phyloP scores from a whole-genome alignment of 2,888 invertebrate species.

The Mechanitis messenoides region DNA sequence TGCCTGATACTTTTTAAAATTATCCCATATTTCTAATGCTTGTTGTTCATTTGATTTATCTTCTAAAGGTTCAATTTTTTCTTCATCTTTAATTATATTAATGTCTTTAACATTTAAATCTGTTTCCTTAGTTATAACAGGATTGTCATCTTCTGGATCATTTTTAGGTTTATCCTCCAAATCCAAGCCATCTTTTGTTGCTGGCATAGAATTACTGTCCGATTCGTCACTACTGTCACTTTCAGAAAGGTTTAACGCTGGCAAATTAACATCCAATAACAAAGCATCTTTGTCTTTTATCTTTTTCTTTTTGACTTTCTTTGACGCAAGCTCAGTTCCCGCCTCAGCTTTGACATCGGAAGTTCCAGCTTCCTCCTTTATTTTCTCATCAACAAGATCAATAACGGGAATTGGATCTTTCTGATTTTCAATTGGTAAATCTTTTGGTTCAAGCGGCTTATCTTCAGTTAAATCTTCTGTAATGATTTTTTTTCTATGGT shows the following conservation, averaged over 20 bases:
- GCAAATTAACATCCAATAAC: slow-evolving; percentile 78
- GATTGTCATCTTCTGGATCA: slow-evolving; percentile 38
- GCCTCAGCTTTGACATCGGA: slow-evolving; percentile 52
- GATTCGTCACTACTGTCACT: slow-evolving; percentile 87
- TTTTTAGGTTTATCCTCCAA: slow-evolving; percentile 32
- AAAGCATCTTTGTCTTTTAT: slow-evolving; percentile 67
- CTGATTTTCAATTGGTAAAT: slow-evolving; percentile 44
- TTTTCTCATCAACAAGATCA: slow-evolving; percentile 59
- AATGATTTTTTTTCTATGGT: slow-evolving; percentile 71
- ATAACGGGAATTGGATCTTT: slow-evolving; percentile 56
- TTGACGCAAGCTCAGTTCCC: slow-evolving; percentile 50
- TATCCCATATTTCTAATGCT: slow-evolving; percentile 85
- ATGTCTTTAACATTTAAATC: slow-evolving; percentile 25
- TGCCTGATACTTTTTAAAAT: slow-evolving; percentile 84
- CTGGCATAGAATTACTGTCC: slow-evolving; percentile 51
- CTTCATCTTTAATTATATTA: slow-evolving; percentile 38
- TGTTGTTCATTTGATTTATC: slow-evolving; percentile 77
- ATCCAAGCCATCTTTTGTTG: slow-evolving; percentile 41
- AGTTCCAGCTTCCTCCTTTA: slow-evolving; percentile 51
- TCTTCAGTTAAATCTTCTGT: slow-evolving; percentile 49
- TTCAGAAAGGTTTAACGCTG: slow-evolving; percentile 89
- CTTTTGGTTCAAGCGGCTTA: slow-evolving; percentile 41
- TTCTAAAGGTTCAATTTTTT: slow-evolving; percentile 41
- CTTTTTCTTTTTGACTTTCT: slow-evolving; percentile 69
- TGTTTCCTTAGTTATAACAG: slow-evolving; percentile 31